Evolutionary conservation across 2,113 vertebrate species (phyloP), one percentile per base, ranked within the genome.

Genomic region (Psilopsiagon aymara): DNA sequence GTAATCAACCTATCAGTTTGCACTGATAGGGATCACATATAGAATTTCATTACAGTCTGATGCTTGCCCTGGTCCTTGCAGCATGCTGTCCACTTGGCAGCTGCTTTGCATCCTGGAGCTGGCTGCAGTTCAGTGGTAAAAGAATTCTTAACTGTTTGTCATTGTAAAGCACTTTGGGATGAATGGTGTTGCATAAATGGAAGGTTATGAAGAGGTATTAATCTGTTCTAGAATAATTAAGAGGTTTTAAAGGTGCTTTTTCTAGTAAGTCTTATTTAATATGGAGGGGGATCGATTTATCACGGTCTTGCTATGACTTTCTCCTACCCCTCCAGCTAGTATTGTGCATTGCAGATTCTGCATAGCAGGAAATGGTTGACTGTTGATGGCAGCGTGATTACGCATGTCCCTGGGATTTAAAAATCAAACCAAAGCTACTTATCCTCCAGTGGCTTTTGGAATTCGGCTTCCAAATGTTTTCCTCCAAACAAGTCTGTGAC

Each of bases 31-130:
- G 89, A 53, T 86, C 66, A 4, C 35, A 2, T 10, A 3, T 43
- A 24, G 46, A 27, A 2, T 73, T 53, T 28, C 66, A 25, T 16
- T 41, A 28, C 35, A 10, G 78, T 12, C 3, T 2, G 63, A 6
- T 88, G 82, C 85, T 73, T 35, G 4, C 59, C 53, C 0, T 19
- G 44, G 51, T 62, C 85, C 71, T 47, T 76, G 74, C 81, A 71
- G 21, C 35, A 0, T 39, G 35, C n/a, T 51, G 60, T 23, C 66
- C 63, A 3, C 74, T 33, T 60, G 62, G 81, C 80, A 90, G 87
- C 71, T 75, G 94, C 71, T 89, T 12, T 80, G 85, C 83, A 41
- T 51, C 88, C 76, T 62, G 89, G 33, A 3, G 16, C 33, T 82
- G 92, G 69, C 92, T 77, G 68, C 41, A 11, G 70, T 14, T 85